These are phyloP conservation scores for Condylostylus longicornis DNA, from an alignment of 1,140 invertebrate species.

Conservation along the genomic window DNA sequence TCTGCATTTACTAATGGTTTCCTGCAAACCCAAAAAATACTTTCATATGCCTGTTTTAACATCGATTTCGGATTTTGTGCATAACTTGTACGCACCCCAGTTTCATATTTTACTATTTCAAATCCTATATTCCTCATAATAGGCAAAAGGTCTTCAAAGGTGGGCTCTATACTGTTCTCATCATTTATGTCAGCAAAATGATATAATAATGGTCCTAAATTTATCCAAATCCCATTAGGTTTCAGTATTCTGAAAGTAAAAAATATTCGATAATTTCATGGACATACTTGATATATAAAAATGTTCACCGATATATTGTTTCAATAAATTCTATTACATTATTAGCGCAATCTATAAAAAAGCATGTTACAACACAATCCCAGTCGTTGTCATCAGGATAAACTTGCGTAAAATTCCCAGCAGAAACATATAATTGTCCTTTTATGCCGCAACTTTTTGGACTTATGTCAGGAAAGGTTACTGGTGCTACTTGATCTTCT, in stretches of 20 bases:
- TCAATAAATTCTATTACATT: constrained; percentile 93
- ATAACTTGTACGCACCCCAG: constrained; percentile 68
- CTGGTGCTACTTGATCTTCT: constrained; percentile 60
- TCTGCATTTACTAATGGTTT: constrained; percentile 16
- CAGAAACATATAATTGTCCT: constrained; percentile 78
- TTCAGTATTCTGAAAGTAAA: constrained; percentile 52
- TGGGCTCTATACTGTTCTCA: constrained; percentile 87
- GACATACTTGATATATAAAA: background rate
- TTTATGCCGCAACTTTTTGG: constrained; percentile 48
- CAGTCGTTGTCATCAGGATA: constrained; percentile 62
- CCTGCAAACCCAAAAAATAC: constrained; percentile 27
- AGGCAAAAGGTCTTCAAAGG: constrained; percentile 67
- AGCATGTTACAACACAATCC: constrained; percentile 90
- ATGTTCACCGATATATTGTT: constrained; percentile 57
- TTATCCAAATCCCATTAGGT: constrained; percentile 77
- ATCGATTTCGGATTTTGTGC: constrained; percentile 88
- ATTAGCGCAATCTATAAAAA: constrained; percentile 96
- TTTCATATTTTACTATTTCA: constrained; percentile 55
- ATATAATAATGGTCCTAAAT: constrained; percentile 85
- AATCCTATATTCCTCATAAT: constrained; percentile 82
- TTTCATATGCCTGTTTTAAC: constrained; percentile 35
- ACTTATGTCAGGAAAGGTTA: constrained; percentile 82
- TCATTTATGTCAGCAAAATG: constrained; percentile 82
- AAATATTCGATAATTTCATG: background rate
- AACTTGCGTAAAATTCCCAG: constrained; percentile 79